These are phyloP conservation scores for Stomatorhinus ivindoensis DNA, from an alignment of 2,113 vertebrate species.

Conservation along the genomic window DNA sequence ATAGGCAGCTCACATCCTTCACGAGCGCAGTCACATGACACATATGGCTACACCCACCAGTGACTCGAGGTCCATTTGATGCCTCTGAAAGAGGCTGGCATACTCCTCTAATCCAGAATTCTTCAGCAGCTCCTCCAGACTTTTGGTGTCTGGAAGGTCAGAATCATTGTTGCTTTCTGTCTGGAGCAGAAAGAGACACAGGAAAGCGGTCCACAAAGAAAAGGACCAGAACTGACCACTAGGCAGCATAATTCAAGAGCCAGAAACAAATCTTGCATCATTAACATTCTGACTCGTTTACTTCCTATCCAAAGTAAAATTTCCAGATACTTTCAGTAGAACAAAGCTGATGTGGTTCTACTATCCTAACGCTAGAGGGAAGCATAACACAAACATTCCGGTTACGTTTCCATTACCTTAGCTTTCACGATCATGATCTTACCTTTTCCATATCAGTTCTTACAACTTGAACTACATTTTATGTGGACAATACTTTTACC, in stretches of 20 bases:
- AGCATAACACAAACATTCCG: neutral
- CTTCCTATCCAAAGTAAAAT: neutral
- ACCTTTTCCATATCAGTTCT: neutral
- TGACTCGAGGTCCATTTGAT: constrained; percentile 65
- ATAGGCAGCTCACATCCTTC: neutral
- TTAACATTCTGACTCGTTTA: neutral
- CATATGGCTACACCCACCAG: constrained; percentile 50
- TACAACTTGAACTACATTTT: neutral
- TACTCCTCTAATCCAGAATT: constrained; percentile 62
- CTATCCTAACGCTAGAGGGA: neutral
- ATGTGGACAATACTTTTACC: neutral
- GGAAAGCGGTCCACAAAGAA: neutral
- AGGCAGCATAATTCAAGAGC: neutral
- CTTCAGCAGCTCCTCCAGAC: constrained; percentile 56
- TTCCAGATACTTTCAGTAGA: neutral
- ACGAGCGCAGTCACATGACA: neutral
- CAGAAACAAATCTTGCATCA: neutral
- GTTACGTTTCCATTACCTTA: neutral
- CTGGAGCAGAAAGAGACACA: neutral
- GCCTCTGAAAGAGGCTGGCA: constrained; percentile 57
- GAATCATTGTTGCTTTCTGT: too few relatives aligned
- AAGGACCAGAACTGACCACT: neutral
- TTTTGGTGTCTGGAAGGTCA: neutral
- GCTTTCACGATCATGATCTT: neutral
- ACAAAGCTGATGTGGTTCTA: neutral